Conservation (phyloP, 1,140 invertebrate species). For the Heliconius nattereri region DNA sequence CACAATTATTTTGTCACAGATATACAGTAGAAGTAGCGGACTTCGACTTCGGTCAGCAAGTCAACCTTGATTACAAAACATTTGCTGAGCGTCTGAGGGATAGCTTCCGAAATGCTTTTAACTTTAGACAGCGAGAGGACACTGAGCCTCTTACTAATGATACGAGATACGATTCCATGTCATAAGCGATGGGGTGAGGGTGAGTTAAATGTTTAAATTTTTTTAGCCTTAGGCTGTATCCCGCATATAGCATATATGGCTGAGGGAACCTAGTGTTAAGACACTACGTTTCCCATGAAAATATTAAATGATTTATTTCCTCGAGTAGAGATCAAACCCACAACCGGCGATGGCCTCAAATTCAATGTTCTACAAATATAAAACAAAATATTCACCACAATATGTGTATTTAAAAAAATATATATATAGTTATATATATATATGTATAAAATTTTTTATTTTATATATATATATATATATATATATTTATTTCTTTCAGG, state of each 20-base stretch:
- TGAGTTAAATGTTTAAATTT: not conserved
- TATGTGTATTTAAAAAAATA: too few relatives aligned
- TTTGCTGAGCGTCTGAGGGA: constrained; percentile 90
- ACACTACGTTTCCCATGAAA: too few relatives aligned
- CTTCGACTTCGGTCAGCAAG: constrained; percentile 90
- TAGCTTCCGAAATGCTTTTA: constrained; percentile 86
- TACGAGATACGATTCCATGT: constrained; percentile 78
- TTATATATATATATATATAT: too few relatives aligned
- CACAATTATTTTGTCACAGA: constrained; percentile 67
- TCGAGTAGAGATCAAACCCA: too few relatives aligned
- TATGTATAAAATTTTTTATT: too few relatives aligned
- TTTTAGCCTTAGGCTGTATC: not conserved
- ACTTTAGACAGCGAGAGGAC: constrained; percentile 71
- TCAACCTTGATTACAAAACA: constrained; percentile 92
- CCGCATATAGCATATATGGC: not conserved
- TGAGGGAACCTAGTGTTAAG: not conserved
- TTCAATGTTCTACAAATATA: too few relatives aligned
- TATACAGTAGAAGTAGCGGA: constrained; percentile 92
- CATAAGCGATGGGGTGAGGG: constrained; percentile 54
- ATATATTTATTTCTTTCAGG: constrained; percentile 9
- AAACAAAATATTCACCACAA: too few relatives aligned
- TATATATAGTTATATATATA: too few relatives aligned
- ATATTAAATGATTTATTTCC: too few relatives aligned
- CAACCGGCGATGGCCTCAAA: too few relatives aligned
- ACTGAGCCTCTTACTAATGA: constrained; percentile 62